A percentile compares a stretch with the other conserved stretches of the same genome.
These are phyloP conservation scores for Morpho helenor DNA, from an alignment of 2,888 invertebrate genomes.

Conservation along the genomic window DNA sequence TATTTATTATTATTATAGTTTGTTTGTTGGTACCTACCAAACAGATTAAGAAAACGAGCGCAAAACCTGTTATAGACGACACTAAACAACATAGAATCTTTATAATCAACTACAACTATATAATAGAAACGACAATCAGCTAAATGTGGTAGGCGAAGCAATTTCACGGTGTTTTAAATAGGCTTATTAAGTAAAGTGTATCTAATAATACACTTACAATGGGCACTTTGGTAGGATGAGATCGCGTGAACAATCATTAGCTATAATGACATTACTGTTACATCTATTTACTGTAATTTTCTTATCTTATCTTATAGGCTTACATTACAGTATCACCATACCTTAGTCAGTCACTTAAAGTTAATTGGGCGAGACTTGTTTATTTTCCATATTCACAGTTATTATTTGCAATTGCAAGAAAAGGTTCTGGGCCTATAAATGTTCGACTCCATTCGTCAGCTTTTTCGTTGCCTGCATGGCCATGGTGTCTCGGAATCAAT, in stretches of 20 bases:
- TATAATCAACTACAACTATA: background rate
- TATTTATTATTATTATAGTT: too few relatives aligned
- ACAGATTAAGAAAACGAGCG: too few relatives aligned
- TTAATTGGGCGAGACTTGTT: too few relatives aligned
- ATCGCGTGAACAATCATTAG: slow-evolving; percentile 11
- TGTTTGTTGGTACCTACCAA: too few relatives aligned
- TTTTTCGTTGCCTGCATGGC: too few relatives aligned
- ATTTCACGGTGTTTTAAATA: slow-evolving; percentile 26
- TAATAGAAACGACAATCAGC: slow-evolving; percentile 21
- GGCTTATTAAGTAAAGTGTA: slow-evolving; percentile 28
- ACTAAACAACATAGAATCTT: background rate
- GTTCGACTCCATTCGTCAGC: too few relatives aligned
- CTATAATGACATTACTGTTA: slow-evolving; percentile 16
- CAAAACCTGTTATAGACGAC: too few relatives aligned
- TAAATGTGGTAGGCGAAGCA: slow-evolving; percentile 22
- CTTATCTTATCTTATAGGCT: background rate
- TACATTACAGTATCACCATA: background rate
- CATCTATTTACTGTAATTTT: slow-evolving; percentile 1
- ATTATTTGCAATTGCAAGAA: too few relatives aligned
- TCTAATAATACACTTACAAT: slow-evolving; percentile 24
- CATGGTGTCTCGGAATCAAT: too few relatives aligned
- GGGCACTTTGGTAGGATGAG: slow-evolving; percentile 5
- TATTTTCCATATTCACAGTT: too few relatives aligned
- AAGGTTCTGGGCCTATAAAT: too few relatives aligned
- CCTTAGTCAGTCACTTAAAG: too few relatives aligned